Conservation (phyloP, 2,113 vertebrate species). For the Axis porcinus region DNA sequence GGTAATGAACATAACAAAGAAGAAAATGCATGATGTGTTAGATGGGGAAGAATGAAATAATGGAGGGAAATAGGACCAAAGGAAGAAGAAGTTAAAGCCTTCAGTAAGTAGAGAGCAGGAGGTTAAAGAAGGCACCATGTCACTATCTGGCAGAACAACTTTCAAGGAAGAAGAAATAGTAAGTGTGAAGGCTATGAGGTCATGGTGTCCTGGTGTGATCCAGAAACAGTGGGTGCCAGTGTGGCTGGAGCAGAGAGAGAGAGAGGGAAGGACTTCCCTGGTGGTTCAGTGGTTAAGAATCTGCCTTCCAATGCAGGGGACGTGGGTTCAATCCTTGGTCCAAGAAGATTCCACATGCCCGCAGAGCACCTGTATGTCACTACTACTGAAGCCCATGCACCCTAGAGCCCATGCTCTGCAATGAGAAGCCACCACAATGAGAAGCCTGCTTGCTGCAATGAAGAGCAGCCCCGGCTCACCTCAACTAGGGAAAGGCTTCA, state of each 20-base stretch:
- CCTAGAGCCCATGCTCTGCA: neutral
- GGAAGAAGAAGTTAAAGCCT: neutral
- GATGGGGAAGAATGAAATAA: neutral
- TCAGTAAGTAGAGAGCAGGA: neutral
- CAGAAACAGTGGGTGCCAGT: neutral
- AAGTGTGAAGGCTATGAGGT: neutral
- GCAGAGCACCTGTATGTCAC: neutral
- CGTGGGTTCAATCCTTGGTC: neutral
- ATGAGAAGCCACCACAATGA: neutral
- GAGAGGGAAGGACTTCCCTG: neutral
- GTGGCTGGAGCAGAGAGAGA: neutral
- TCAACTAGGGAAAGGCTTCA: neutral
- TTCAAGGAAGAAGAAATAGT: neutral
- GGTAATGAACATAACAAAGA: neutral
- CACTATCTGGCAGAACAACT: neutral
- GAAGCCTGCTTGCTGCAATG: neutral
- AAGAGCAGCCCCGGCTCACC: neutral
- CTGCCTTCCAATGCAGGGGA: neutral
- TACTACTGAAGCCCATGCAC: neutral
- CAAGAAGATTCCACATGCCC: neutral
- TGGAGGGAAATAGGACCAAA: neutral
- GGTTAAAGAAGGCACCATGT: neutral
- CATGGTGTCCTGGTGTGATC: neutral
- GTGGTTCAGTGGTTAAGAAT: neutral
- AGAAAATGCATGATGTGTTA: neutral